These are phyloP conservation scores for Apis dorsata DNA, from an alignment of 1,140 invertebrate species.

Conservation along the genomic window DNA sequence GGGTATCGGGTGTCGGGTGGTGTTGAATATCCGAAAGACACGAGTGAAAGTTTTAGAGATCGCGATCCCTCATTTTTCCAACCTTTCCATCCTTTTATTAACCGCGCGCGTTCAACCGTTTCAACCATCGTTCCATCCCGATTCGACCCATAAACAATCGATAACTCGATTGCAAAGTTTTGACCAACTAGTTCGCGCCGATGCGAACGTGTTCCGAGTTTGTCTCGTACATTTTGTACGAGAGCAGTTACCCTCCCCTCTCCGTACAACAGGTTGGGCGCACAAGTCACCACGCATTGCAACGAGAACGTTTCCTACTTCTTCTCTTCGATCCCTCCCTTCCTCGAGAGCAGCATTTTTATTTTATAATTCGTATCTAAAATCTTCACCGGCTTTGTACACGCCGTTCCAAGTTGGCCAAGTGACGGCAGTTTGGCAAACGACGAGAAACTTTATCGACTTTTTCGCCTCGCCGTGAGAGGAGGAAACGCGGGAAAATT, in stretches of 20 bases:
- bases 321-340: neutral
- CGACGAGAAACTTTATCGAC: constrained; percentile 37
- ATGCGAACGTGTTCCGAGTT: constrained; percentile 45
- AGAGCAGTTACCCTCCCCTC: constrained; percentile 12
- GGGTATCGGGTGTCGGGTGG: too few species aligned
- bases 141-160: constrained; percentile 30
- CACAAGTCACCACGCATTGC: neutral
- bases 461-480: neutral
- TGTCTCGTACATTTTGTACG: constrained; percentile 22
- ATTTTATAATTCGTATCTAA: neutral
- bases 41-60: too few species aligned
- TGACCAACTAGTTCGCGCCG: constrained; percentile 9
- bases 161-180: constrained; percentile 1
- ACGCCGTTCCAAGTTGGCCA: neutral
- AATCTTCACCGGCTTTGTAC: too few species aligned
- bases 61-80: too few species aligned
- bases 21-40: too few species aligned
- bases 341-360: neutral
- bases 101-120: neutral
- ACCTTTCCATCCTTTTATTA: too few species aligned
- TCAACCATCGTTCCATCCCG: neutral
- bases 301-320: neutral
- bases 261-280: constrained; percentile 22
- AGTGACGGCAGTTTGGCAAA: neutral
- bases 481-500: neutral